Evolutionary conservation across 2,888 invertebrate genomes (phyloP).

Genomic region (Drosophila fulvimacula): DNA sequence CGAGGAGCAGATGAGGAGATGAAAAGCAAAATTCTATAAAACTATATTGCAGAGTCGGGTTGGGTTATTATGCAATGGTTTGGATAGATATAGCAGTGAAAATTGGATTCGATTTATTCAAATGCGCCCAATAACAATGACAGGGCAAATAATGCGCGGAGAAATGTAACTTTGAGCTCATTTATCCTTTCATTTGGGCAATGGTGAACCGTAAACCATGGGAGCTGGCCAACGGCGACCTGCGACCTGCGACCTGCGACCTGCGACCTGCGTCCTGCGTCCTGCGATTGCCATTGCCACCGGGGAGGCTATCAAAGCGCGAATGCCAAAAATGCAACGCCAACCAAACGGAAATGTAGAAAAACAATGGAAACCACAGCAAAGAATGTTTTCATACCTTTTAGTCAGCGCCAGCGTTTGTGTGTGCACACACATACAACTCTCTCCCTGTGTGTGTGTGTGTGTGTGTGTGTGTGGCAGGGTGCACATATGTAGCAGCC

Average conservation of each 20-base stretch:
- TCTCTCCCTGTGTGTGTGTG: constrained; percentile 1
- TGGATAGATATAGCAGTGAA: background rate
- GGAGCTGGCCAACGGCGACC: constrained; percentile 8
- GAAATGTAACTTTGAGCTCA: constrained; percentile 30
- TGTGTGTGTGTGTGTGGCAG: constrained; percentile 40
- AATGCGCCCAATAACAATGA: constrained; percentile 21
- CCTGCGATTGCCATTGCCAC: constrained; percentile 20
- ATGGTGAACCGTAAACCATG: constrained; percentile 6
- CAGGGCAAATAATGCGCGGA: constrained; percentile 51
- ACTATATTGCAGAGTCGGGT: too few relatives aligned
- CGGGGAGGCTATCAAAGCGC: constrained; percentile 60
- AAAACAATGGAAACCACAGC: constrained; percentile 76
- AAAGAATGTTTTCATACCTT: constrained; percentile 79
- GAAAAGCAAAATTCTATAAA: too few relatives aligned
- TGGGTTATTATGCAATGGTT: background rate
- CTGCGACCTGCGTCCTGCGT: background rate
- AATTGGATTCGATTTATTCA: constrained; percentile 12
- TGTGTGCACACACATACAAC: background rate
- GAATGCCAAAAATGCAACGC: constrained; percentile 76
- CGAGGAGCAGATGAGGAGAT: too few relatives aligned
- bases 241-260: constrained; percentile 3
- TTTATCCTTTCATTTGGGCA: constrained; percentile 11
- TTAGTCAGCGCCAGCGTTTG: constrained; percentile 23
- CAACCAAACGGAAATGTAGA: constrained; percentile 67
- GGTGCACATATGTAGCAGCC: constrained; percentile 76